Evolutionary conservation across 2,113 vertebrate species (phyloP).

Genomic region (Engystomops pustulosus): DNA sequence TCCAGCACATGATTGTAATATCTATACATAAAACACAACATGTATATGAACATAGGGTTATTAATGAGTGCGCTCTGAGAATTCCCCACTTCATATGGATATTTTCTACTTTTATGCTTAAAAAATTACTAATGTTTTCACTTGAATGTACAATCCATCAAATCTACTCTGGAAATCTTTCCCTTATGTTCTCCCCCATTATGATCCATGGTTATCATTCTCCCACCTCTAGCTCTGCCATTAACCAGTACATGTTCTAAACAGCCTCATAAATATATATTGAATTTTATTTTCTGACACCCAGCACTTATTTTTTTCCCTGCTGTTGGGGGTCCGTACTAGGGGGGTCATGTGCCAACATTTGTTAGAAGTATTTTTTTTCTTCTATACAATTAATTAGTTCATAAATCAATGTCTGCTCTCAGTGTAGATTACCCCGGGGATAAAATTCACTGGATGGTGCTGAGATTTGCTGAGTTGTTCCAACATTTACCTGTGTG

Average conservation of each 20-base stretch:
- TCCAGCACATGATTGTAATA: too few species aligned
- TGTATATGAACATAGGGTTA: background rate
- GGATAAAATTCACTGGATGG: conserved; percentile 62
- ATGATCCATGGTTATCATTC: conserved; percentile 74
- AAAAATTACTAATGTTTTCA: conserved; percentile 13
- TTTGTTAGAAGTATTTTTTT: conserved; percentile 72
- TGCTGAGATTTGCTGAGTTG: conserved; percentile 55
- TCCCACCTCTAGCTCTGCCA: conserved; percentile 70
- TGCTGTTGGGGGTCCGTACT: conserved; percentile 68
- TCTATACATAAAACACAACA: too few species aligned
- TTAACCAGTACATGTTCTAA: conserved; percentile 71
- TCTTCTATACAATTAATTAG: conserved; percentile 76
- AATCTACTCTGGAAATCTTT: conserved; percentile 24
- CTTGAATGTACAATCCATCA: conserved; percentile 63
- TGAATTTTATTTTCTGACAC: conserved; percentile 80
- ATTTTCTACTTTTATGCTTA: background rate
- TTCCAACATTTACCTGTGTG: conserved; percentile 54
- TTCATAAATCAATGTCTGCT: conserved; percentile 75
- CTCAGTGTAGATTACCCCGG: conserved; percentile 71
- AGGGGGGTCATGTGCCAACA: conserved; percentile 64
- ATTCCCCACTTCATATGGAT: background rate
- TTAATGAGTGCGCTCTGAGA: background rate
- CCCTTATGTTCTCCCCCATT: conserved; percentile 41
- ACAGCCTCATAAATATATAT: conserved; percentile 83
- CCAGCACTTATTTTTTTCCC: conserved; percentile 70